Base-by-base conservation (phyloP, 2,797 vertebrate species). In the Pempheris klunzingeri region DNA sequence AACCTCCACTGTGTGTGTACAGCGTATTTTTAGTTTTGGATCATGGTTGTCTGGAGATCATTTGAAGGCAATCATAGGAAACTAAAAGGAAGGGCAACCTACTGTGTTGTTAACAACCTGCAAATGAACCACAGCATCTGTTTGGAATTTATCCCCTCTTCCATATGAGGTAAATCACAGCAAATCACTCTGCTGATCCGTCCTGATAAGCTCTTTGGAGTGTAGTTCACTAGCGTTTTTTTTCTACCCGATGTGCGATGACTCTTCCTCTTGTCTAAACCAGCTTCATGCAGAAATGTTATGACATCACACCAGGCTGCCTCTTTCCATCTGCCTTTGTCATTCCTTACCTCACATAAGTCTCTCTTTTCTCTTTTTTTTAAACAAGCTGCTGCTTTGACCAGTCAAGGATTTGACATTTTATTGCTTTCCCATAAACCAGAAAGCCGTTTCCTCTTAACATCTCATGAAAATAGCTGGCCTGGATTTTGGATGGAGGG, bases 371-470 rank as follows among this genome's bases (percentile, higher is more conserved):
- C 5, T 62, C 12, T 32, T 49, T 50, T 54, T 81, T 73, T 86
- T 66, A 64, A 82, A 84, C 80, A 78, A 87, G 66, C 82, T 80
- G 66, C 75, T 76, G 74, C 78, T 82, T 68, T 77, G 84, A 86
- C 78, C 82, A 77, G 38, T 89, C 73, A 64, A 77, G 82, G 64
- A 74, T 87, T 87, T 78, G 63, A 83, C 72, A 38, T 90, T 90
- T 92, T 88, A 91, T 86, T 69, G 80, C 85, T 68, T 85, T 88
- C 70, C 85, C 72, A 65, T 91, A 91, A 93, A 92, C 61, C 55
- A 47, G 28, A 72, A 64, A 60, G 39, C 68, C 12, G 47, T 72
- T 87, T 88, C 84, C 85, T 83, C 75, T 75, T 64, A 87, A 82
- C 86, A 88, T 85, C 78, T 84, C 62, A 47, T 90, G 85, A 90